These are phyloP conservation scores for Toxotes chatareus DNA, from an alignment of 2,113 vertebrate species.

Conservation along the genomic window DNA sequence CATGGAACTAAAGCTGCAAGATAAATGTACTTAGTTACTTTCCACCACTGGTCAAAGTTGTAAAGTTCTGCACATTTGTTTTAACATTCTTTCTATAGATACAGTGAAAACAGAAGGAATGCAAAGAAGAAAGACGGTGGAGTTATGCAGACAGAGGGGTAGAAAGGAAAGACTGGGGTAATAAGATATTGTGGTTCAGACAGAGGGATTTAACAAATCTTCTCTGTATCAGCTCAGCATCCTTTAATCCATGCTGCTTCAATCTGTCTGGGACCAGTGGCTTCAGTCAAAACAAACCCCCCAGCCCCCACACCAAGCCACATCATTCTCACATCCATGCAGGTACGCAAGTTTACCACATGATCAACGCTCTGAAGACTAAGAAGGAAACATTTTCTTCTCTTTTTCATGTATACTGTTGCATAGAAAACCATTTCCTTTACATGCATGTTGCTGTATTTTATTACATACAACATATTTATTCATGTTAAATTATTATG, in stretches of 20 bases:
- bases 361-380: neutral
- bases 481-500: no score
- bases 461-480: no score
- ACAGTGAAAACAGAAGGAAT: neutral
- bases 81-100: neutral
- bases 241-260: constrained; percentile 70
- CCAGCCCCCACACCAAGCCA: neutral
- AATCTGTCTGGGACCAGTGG: constrained; percentile 71
- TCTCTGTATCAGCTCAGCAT: constrained; percentile 68
- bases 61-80: constrained; percentile 1
- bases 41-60: neutral
- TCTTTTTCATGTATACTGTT: neutral
- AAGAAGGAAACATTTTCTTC: neutral
- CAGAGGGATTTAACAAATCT: constrained; percentile 77
- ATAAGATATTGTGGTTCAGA: constrained; percentile 67
- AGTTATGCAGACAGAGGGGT: constrained; percentile 33
- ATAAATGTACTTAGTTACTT: neutral
- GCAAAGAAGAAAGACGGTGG: constrained; percentile 8
- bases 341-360: neutral
- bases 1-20: neutral
- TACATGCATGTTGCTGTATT: neutral
- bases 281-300: constrained; percentile 49
- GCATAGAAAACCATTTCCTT: neutral
- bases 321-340: neutral
- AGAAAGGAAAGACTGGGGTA: constrained; percentile 33